These are phyloP conservation scores for Teleopsis dalmanni DNA, from an alignment of 1,140 invertebrate genomes.

Conservation along the genomic window DNA sequence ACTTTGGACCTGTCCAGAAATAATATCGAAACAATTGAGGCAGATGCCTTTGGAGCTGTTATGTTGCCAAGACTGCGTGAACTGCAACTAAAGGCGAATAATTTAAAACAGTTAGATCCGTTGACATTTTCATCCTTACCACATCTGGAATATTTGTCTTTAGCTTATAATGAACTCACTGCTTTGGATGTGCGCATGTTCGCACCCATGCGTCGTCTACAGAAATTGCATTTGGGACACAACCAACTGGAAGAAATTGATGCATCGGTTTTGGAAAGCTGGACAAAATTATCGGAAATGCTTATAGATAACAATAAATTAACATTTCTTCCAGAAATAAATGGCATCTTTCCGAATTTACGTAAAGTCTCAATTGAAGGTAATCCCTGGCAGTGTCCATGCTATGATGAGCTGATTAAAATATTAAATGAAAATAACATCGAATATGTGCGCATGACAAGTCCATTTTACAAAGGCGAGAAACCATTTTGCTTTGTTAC, in stretches of 20 bases:
- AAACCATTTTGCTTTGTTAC: constrained; percentile 34
- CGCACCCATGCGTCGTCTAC: constrained; percentile 25
- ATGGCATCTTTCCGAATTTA: constrained; percentile 24
- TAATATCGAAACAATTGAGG: constrained; percentile 21
- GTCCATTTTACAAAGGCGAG: constrained; percentile 29
- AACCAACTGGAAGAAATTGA: constrained; percentile 27
- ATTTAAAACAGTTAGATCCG: constrained; percentile 25
- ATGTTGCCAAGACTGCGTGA: constrained; percentile 22
- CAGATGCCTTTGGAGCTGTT: constrained; percentile 21
- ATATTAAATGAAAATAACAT: constrained; percentile 23
- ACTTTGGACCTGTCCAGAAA: constrained; percentile 32
- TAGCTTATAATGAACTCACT: constrained; percentile 28
- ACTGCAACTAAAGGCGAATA: constrained; percentile 24
- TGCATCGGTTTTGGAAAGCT: constrained; percentile 18
- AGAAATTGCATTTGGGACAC: constrained; percentile 33
- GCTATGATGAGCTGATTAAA: constrained; percentile 24
- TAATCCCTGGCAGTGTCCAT: constrained; percentile 41
- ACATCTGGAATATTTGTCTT: constrained; percentile 29
- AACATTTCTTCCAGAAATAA: constrained; percentile 25
- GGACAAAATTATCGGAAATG: constrained; percentile 22
- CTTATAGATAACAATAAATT: constrained; percentile 36
- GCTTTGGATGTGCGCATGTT: constrained; percentile 30
- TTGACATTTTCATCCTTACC: constrained; percentile 27
- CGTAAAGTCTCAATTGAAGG: constrained; percentile 31
- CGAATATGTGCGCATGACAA: constrained; percentile 23